phyloP scores from a whole-genome alignment of 2,113 vertebrate genomes.

The Anser brachyrhynchus region DNA sequence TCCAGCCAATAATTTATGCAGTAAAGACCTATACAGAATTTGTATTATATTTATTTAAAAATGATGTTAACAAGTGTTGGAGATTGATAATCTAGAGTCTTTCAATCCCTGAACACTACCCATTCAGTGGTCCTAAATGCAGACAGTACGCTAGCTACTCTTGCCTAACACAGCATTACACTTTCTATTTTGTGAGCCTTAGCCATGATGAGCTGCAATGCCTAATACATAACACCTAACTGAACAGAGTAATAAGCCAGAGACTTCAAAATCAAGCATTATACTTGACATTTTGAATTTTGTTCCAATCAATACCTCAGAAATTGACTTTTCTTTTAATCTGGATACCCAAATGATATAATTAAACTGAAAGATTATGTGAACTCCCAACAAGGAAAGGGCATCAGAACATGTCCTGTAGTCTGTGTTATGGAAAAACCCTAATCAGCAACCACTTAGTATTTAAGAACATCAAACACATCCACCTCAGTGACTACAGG shows the following conservation, averaged over 20 bases:
- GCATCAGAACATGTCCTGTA: not conserved
- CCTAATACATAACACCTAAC: not conserved
- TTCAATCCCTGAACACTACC: not conserved
- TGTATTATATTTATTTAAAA: not conserved
- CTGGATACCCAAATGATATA: not conserved
- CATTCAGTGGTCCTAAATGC: not conserved
- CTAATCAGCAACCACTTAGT: not conserved
- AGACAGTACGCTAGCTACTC: not conserved
- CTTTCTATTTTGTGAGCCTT: not conserved
- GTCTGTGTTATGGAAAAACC: not conserved
- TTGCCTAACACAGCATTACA: not conserved
- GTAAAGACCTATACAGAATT: not conserved
- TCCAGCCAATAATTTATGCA: not conserved
- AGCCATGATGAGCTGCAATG: not conserved
- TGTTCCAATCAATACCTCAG: constrained; percentile 9
- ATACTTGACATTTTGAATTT: constrained; percentile 27
- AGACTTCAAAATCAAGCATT: not conserved
- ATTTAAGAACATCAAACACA: not conserved
- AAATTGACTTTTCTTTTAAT: constrained; percentile 31
- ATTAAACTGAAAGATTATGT: constrained; percentile 1
- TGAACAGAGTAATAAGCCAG: not conserved
- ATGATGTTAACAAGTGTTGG: not conserved
- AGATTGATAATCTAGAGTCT: not conserved
- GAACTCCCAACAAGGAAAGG: not conserved
- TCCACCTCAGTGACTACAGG: not conserved